Evolutionary conservation across 1,140 invertebrate species (phyloP).

Genomic region (Zaprionus nigranus): DNA sequence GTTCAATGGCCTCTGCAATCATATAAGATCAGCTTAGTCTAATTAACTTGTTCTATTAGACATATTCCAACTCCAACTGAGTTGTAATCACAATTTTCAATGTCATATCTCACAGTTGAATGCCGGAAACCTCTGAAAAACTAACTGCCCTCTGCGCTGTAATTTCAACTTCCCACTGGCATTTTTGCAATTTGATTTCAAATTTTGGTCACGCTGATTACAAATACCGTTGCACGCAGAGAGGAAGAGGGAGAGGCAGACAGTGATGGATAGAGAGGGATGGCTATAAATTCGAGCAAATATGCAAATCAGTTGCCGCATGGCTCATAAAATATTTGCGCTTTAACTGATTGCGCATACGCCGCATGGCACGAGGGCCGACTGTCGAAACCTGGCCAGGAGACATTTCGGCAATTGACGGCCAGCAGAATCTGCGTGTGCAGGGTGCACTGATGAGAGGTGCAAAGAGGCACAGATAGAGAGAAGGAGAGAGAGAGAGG

Average conservation of each 20-base stretch:
- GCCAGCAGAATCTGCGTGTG: not conserved
- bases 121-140: not conserved
- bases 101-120: not conserved
- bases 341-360: constrained; percentile 65
- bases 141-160: not conserved
- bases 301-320: constrained; percentile 66
- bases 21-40: too few relatives aligned
- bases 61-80: not conserved
- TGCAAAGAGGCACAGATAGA: not conserved
- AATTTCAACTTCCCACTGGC: constrained; percentile 10
- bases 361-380: constrained; percentile 40
- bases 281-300: constrained; percentile 52
- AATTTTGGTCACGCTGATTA: constrained; percentile 51
- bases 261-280: constrained; percentile 6
- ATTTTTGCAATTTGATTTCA: constrained; percentile 41
- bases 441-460: not conserved
- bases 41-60: not conserved
- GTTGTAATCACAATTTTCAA: not conserved
- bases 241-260: not conserved
- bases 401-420: constrained; percentile 46
- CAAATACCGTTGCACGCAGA: constrained; percentile 21
- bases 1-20: too few relatives aligned
- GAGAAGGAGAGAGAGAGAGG: not conserved
- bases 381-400: constrained; percentile 41
- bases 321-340: constrained; percentile 67